Evolutionary conservation across 2,888 invertebrate species (phyloP).

Genomic region (Agapostemon virescens): DNA sequence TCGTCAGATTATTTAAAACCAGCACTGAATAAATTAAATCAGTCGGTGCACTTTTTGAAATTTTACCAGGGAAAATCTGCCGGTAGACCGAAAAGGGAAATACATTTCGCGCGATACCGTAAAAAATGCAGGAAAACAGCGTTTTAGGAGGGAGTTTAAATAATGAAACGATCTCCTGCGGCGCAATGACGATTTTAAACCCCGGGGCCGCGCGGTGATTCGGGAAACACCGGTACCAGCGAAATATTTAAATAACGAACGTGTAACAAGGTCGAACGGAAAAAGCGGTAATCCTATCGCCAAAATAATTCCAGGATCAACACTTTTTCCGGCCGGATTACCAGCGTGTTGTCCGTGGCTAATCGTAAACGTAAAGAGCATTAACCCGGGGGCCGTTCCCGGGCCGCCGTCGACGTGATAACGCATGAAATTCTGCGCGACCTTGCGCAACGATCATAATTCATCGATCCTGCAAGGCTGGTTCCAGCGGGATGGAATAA

Average conservation of each 20-base stretch:
- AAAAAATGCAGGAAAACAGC: background rate
- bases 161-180: background rate
- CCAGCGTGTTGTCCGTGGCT: background rate
- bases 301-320: conserved; percentile 7
- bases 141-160: background rate
- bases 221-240: background rate
- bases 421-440: conserved; percentile 37
- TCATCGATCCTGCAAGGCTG: conserved; percentile 35
- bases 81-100: background rate
- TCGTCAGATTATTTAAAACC: no score
- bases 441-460: conserved; percentile 43
- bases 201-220: background rate
- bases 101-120: background rate
- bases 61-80: no score
- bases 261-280: background rate
- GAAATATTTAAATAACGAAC: background rate
- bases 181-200: background rate
- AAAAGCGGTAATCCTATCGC: background rate
- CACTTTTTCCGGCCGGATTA: background rate
- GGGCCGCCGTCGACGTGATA: conserved; percentile 15
- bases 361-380: conserved; percentile 8
- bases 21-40: no score
- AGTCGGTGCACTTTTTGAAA: no score
- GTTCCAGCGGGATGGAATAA: conserved; percentile 46
- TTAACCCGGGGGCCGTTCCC: background rate